Conservation (phyloP, 2,797 vertebrate genomes). For the Eupleurogrammus muticus region DNA sequence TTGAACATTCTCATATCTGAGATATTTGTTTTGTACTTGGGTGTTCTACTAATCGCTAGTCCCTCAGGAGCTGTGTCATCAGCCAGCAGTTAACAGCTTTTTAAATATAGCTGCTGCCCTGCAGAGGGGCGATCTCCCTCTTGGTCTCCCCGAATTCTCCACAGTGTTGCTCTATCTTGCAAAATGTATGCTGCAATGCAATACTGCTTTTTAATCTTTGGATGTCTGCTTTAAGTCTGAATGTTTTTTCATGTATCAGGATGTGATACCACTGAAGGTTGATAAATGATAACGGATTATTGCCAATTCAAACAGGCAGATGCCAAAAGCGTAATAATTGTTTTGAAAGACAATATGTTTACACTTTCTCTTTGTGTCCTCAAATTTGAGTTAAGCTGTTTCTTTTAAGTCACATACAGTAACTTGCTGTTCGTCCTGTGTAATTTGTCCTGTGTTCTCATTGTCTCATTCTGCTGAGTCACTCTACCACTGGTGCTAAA, state of each 20-base stretch:
- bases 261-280: neutral
- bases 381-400: neutral
- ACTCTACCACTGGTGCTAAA: neutral
- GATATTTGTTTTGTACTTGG: constrained; percentile 13
- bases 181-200: neutral
- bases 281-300: neutral
- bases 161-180: neutral
- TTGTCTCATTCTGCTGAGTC: constrained; percentile 18
- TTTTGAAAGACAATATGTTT: neutral
- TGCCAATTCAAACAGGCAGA: too few species aligned
- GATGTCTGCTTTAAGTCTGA: neutral
- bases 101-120: constrained; percentile 68
- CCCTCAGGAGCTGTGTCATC: constrained; percentile 56
- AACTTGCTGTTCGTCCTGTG: neutral
- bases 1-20: too few species aligned
- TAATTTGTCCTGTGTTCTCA: neutral
- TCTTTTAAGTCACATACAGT: too few species aligned
- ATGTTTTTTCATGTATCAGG: neutral
- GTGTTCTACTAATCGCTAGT: constrained; percentile 28
- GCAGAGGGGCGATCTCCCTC: neutral
- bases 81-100: constrained; percentile 62
- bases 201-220: constrained; percentile 8
- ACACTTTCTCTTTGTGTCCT: too few species aligned
- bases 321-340: neutral
- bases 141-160: neutral